These are phyloP conservation scores for Branchinecta sandiegonensis DNA, from an alignment of 2,888 invertebrate species.

Conservation along the genomic window DNA sequence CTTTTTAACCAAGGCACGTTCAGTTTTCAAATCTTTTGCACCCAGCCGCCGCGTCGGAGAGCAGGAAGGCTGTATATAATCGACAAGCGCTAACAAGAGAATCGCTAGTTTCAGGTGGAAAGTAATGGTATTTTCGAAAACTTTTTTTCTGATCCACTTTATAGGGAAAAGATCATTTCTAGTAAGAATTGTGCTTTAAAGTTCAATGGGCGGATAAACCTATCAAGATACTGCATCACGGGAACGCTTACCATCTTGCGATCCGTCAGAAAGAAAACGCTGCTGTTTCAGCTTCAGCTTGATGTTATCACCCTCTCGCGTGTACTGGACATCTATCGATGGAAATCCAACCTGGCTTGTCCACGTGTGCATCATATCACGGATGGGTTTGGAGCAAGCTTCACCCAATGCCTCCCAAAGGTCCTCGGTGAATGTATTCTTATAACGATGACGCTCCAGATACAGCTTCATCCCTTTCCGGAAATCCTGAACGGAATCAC, in stretches of 20 bases:
- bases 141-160: too few relatives aligned
- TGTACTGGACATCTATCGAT: conserved; percentile 47
- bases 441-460: conserved; percentile 67
- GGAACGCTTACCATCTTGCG: conserved; percentile 26
- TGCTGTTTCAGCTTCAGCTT: conserved; percentile 61
- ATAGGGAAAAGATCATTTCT: too few relatives aligned
- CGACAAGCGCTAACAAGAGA: too few relatives aligned
- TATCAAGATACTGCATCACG: too few relatives aligned
- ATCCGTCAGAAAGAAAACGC: conserved; percentile 76
- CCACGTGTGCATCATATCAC: conserved; percentile 89
- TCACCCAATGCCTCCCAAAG: conserved; percentile 79
- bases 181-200: too few relatives aligned
- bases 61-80: too few relatives aligned
- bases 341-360: conserved; percentile 92
- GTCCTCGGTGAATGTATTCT: conserved; percentile 83
- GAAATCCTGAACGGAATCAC: conserved; percentile 47
- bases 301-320: conserved; percentile 44
- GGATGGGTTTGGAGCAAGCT: conserved; percentile 76
- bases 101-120: too few relatives aligned
- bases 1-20: too few relatives aligned
- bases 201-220: too few relatives aligned
- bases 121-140: too few relatives aligned
- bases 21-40: too few relatives aligned
- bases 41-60: too few relatives aligned
- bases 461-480: conserved; percentile 83